These are phyloP conservation scores for Leptopilina syphax DNA, from an alignment of 2,888 invertebrate species.

Conservation along the genomic window DNA sequence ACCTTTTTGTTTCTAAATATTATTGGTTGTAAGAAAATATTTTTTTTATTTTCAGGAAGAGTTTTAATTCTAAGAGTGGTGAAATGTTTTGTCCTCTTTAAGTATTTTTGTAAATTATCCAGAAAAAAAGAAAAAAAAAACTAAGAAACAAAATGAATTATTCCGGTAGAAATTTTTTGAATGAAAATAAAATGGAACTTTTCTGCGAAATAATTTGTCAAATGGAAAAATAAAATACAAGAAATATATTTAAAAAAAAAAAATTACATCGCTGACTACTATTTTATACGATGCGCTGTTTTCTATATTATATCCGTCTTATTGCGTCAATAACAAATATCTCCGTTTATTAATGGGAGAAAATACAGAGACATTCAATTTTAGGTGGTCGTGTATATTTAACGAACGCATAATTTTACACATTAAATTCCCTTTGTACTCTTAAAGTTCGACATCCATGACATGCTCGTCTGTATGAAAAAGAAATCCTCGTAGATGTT, in stretches of 20 bases:
- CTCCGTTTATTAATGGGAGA: slow-evolving; percentile 55
- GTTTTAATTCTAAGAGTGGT: background rate
- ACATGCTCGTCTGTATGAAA: slow-evolving; percentile 56
- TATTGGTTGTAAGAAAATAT: background rate
- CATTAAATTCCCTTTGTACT: slow-evolving; percentile 56
- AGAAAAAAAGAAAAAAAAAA: too few relatives aligned
- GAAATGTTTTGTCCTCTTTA: background rate
- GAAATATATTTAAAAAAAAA: background rate
- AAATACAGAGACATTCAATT: slow-evolving; percentile 51
- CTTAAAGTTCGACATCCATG: slow-evolving; percentile 43
- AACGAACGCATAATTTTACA: slow-evolving; percentile 51
- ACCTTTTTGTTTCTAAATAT: slow-evolving; percentile 43
- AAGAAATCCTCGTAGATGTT: slow-evolving; percentile 65
- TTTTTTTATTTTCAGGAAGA: background rate
- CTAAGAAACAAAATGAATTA: background rate
- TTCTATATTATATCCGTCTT: slow-evolving; percentile 72
- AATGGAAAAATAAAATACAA: background rate
- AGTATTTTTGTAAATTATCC: slow-evolving; percentile 12
- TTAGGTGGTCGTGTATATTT: slow-evolving; percentile 50
- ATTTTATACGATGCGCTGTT: slow-evolving; percentile 73
- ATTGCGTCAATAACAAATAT: slow-evolving; percentile 59
- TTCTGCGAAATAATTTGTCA: slow-evolving; percentile 29
- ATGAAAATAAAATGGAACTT: slow-evolving; percentile 47
- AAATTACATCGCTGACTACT: slow-evolving; percentile 57
- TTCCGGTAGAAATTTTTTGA: slow-evolving; percentile 19